Evolutionary conservation across 2,888 invertebrate genomes (phyloP), one percentile per base, ranked within the genome.

Genomic region (Hirtodrosophila alboralis): DNA sequence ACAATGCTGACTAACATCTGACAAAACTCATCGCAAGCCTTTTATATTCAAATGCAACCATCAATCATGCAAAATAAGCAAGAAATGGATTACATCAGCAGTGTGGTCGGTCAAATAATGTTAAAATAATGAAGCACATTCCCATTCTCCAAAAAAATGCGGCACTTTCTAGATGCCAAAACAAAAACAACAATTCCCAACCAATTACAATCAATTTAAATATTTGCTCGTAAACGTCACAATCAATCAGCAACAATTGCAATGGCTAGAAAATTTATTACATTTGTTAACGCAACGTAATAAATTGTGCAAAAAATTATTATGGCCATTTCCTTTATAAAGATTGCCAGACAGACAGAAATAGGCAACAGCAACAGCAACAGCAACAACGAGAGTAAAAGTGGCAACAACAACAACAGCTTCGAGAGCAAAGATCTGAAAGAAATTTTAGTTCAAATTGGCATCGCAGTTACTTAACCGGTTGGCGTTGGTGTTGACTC

Each of bases 251-350:
- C 38, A 18, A 41, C 49, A 51, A 62, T 53, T 53, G 37, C 63
- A 31, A n/a, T 45, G 36, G 52, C 13, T 40, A 53, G 61, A 62
- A 62, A 67, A 73, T 73, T 63, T 75, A 80, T 84, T 66, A 54
- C 64, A 77, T 65, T 78, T 71, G 65, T 67, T 45, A 80, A 84
- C 67, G 75, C 81, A 78, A 64, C 51, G 58, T 62, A 70, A 75
- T 81, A 84, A 80, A 84, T 68, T 81, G 78, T 65, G 65, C 58
- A 75, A 74, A n/a, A 80, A 84, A 80, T 78, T 80, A 74, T 81
- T 75, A 71, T 78, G 81, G 67, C 48, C 65, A 68, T 84, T 84
- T 80, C 80, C 80, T 80, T 80, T 79, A 69, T 73, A 57, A 48
- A 41, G 47, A 49, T 48, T 43, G 49, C 65, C 49, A 26, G 18